A percentile compares a stretch with the other conserved stretches of the same genome.
Conservation (phyloP, 2,888 invertebrate species). For the Ichneumon xanthorius region DNA sequence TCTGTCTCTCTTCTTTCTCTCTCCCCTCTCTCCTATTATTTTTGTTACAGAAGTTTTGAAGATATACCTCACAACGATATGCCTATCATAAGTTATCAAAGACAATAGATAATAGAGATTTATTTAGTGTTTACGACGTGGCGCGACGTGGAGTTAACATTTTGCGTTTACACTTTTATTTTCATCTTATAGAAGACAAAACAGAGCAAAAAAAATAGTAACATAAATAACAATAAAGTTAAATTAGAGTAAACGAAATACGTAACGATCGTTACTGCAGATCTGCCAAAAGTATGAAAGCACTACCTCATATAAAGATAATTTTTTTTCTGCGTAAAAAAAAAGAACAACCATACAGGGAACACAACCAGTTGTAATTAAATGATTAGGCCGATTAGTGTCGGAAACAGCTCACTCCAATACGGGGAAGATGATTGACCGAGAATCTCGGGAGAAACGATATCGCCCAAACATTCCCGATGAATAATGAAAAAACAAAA, state of each 20-base stretch:
- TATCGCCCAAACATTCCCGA: slow-evolving; percentile 4
- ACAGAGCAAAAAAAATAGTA: slow-evolving; percentile 30
- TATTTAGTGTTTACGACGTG: slow-evolving; percentile 80
- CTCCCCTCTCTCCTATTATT: slow-evolving; percentile 66
- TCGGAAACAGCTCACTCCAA: slow-evolving; percentile 52
- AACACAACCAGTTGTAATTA: slow-evolving; percentile 57
- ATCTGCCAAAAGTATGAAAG: slow-evolving; percentile 77
- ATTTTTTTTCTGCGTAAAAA: slow-evolving; percentile 17
- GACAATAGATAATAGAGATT: slow-evolving; percentile 82
- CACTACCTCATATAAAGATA: slow-evolving; percentile 79
- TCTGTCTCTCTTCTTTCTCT: slow-evolving; percentile 57
- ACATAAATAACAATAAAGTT: slow-evolving; percentile 30
- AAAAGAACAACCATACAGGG: slow-evolving; percentile 53
- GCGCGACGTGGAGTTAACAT: slow-evolving; percentile 63
- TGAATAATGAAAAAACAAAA: slow-evolving; percentile 1
- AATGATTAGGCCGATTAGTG: slow-evolving; percentile 43
- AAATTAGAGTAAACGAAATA: slow-evolving; percentile 41
- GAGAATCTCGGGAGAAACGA: slow-evolving; percentile 45
- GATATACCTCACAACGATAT: slow-evolving; percentile 83
- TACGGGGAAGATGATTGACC: slow-evolving; percentile 34
- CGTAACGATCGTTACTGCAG: slow-evolving; percentile 60
- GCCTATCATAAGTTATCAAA: slow-evolving; percentile 82
- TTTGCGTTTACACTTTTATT: slow-evolving; percentile 38
- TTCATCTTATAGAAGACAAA: slow-evolving; percentile 23
- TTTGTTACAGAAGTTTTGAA: slow-evolving; percentile 77